Percentiles rank a stretch among this genome's conserved stretches.
phyloP scores from a whole-genome alignment of 2,888 invertebrate species.

The Pyrochroa serraticornis region DNA sequence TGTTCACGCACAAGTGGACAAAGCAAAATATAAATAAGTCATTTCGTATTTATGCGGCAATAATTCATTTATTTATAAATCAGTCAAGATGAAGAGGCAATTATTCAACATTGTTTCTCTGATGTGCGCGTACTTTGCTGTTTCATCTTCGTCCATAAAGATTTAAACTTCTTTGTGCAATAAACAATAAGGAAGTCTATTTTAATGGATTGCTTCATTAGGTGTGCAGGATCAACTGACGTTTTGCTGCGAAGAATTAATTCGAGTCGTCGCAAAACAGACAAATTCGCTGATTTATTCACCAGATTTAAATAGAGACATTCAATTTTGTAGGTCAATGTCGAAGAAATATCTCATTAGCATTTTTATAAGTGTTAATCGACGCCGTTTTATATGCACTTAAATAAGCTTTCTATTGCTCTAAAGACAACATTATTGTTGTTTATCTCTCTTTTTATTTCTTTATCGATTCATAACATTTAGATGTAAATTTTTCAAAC shows the following conservation, averaged over 20 bases:
- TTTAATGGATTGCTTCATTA: constrained; percentile 37
- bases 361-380: constrained; percentile 15
- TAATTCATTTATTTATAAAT: constrained; percentile 54
- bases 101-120: constrained; percentile 56
- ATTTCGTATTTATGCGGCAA: constrained; percentile 51
- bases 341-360: constrained; percentile 11
- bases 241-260: not conserved
- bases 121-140: constrained; percentile 44
- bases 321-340: constrained; percentile 15
- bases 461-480: constrained; percentile 16
- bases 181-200: constrained; percentile 50
- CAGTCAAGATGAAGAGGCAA: constrained; percentile 49
- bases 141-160: constrained; percentile 44
- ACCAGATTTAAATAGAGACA: no score
- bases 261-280: not conserved
- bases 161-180: constrained; percentile 37
- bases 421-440: constrained; percentile 15
- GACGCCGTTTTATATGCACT: constrained; percentile 9
- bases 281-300: not conserved
- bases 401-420: constrained; percentile 20
- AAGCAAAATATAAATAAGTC: constrained; percentile 50
- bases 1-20: constrained; percentile 40
- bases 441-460: constrained; percentile 18
- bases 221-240: not conserved
- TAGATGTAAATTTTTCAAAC: constrained; percentile 16